Conservation (phyloP, 2,113 vertebrate species). For the Nettapus auritus region DNA sequence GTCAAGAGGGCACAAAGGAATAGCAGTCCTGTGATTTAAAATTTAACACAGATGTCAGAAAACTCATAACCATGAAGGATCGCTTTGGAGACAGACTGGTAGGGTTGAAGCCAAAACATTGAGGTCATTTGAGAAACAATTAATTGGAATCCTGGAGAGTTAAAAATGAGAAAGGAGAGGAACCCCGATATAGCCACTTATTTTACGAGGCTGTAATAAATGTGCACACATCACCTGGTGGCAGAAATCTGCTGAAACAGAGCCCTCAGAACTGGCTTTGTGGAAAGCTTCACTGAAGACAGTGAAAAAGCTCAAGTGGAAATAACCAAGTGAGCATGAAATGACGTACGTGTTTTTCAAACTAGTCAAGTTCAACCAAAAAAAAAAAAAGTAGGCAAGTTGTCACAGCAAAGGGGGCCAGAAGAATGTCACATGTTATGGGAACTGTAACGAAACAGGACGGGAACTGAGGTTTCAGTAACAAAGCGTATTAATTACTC, state of each 20-base stretch:
- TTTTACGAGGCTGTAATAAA: not conserved
- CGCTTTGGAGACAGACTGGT: conserved; percentile 49
- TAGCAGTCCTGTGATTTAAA: conserved; percentile 37
- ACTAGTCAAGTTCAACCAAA: not conserved
- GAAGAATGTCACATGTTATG: not conserved
- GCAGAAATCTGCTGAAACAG: not conserved
- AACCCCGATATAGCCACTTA: not conserved
- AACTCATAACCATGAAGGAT: conserved; percentile 57
- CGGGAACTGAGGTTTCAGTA: not conserved
- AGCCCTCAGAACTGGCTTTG: rapidly evolving
- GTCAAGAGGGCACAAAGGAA: conserved; percentile 55
- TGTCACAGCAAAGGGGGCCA: not conserved
- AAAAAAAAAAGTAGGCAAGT: not conserved
- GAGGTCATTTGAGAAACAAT: conserved; percentile 57
- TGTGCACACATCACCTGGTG: not conserved
- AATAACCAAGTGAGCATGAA: not conserved
- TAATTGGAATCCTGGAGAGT: conserved; percentile 56
- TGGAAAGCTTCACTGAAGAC: not conserved
- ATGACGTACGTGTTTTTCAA: not conserved
- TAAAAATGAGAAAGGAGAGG: conserved; percentile 2
- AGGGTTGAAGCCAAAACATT: conserved; percentile 56
- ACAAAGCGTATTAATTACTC: not conserved
- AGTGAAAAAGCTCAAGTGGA: not conserved
- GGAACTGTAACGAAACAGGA: not conserved
- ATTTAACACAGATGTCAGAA: conserved; percentile 73